These are phyloP conservation scores for Ecdyonurus torrentis DNA, from an alignment of 2,888 invertebrate genomes.

Conservation along the genomic window DNA sequence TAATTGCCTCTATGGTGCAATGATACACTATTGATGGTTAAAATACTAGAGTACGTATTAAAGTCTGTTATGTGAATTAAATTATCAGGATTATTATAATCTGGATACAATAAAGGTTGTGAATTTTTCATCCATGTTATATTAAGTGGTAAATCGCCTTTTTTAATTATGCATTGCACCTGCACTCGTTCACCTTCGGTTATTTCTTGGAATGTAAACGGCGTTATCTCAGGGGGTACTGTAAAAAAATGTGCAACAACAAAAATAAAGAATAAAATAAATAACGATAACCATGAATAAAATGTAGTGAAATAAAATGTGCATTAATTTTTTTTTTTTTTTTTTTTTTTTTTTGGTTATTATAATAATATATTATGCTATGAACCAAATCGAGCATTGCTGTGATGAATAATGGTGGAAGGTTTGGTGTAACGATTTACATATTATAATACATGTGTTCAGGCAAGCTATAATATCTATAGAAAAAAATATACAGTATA, in stretches of 20 bases:
- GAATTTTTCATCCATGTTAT: slow-evolving; percentile 28
- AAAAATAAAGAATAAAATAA: not conserved
- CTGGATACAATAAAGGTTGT: slow-evolving; percentile 11
- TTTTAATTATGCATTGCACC: slow-evolving; percentile 20
- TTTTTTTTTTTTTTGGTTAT: too few species aligned
- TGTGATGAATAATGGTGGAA: not conserved
- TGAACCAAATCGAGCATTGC: not conserved
- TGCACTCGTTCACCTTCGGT: slow-evolving; percentile 23
- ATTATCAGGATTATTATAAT: slow-evolving; percentile 8
- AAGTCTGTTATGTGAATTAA: slow-evolving; percentile 16
- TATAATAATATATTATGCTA: not conserved
- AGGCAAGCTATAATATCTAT: not conserved
- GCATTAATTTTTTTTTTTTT: not conserved
- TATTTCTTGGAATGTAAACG: slow-evolving; percentile 26
- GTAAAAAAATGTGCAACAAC: too few species aligned
- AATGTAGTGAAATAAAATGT: not conserved
- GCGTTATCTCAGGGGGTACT: slow-evolving; percentile 25
- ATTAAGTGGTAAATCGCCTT: slow-evolving; percentile 27
- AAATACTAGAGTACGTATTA: slow-evolving; percentile 20
- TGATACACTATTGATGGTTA: slow-evolving; percentile 19
- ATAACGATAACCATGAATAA: not conserved
- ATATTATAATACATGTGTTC: not conserved
- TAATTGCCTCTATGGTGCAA: slow-evolving; percentile 21
- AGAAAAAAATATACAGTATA: not conserved
- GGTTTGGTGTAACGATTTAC: not conserved